Conservation (phyloP, 2,888 invertebrate species). For the Cepaea hortensis region DNA sequence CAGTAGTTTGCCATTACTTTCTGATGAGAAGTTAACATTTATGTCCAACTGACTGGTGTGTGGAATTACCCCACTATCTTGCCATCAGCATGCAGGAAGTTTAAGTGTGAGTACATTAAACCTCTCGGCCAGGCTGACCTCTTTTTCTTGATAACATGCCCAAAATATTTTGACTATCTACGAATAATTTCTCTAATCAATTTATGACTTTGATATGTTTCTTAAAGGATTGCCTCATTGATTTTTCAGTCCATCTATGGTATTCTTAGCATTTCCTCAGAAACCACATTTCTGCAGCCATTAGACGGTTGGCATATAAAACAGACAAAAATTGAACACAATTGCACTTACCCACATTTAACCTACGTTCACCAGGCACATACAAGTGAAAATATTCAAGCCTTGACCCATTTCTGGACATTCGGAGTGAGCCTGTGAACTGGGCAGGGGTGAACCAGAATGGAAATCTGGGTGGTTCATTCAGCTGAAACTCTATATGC, state of each 20-base stretch:
- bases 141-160: no score
- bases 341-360: slow-evolving; percentile 73
- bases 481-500: slow-evolving; percentile 76
- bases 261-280: no score
- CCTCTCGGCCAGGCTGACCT: no score
- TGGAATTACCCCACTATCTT: no score
- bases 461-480: slow-evolving; percentile 72
- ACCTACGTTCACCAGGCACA: slow-evolving; percentile 69
- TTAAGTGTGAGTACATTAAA: no score
- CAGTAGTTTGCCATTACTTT: no score
- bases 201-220: no score
- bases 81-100: no score
- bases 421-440: slow-evolving; percentile 72
- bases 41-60: no score
- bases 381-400: slow-evolving; percentile 69
- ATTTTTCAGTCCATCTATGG: neutral
- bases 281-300: neutral
- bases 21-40: no score
- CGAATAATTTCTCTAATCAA: no score
- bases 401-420: slow-evolving; percentile 63
- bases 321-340: neutral
- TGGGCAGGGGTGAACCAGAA: slow-evolving; percentile 76
- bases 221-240: neutral
- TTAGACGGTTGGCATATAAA: neutral
- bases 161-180: no score